phyloP scores from a whole-genome alignment of 2,888 invertebrate species.

The Nineta flava region DNA sequence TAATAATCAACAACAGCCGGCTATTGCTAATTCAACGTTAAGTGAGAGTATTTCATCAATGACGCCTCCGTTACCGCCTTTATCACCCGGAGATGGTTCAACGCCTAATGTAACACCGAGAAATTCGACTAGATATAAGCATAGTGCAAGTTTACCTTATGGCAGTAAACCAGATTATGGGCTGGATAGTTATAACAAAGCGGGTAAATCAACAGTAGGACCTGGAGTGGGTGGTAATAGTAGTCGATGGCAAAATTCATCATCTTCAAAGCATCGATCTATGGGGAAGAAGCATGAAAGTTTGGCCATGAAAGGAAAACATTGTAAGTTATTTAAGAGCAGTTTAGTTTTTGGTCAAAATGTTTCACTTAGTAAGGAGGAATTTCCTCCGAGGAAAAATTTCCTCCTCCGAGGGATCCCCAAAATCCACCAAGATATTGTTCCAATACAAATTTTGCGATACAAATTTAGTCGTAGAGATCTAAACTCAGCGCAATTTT shows the following conservation, averaged over 20 bases:
- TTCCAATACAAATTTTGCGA: no score
- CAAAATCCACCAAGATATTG: no score
- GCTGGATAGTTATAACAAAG: conserved; percentile 31
- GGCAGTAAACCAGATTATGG: conserved; percentile 40
- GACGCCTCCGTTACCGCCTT: conserved; percentile 61
- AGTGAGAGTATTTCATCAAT: conserved; percentile 54
- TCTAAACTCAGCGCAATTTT: no score
- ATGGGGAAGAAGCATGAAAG: conserved; percentile 37
- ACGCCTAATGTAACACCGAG: conserved; percentile 29
- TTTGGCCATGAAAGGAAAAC: conserved; percentile 35
- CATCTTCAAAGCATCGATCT: conserved; percentile 32
- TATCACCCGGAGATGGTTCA: conserved; percentile 47
- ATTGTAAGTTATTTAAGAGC: conserved; percentile 32
- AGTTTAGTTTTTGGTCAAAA: not conserved
- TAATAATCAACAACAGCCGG: conserved; percentile 23
- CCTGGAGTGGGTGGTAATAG: conserved; percentile 19
- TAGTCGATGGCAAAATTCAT: conserved; percentile 21
- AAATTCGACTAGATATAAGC: conserved; percentile 28
- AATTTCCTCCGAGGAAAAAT: no score
- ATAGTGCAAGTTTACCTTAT: conserved; percentile 42
- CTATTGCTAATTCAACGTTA: conserved; percentile 45
- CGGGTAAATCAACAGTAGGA: conserved; percentile 20
- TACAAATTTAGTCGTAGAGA: no score
- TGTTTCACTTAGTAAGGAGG: no score
- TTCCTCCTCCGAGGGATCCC: no score